Base-by-base conservation (phyloP, 2,888 invertebrate species). In the Toxonevra muliebris region DNA sequence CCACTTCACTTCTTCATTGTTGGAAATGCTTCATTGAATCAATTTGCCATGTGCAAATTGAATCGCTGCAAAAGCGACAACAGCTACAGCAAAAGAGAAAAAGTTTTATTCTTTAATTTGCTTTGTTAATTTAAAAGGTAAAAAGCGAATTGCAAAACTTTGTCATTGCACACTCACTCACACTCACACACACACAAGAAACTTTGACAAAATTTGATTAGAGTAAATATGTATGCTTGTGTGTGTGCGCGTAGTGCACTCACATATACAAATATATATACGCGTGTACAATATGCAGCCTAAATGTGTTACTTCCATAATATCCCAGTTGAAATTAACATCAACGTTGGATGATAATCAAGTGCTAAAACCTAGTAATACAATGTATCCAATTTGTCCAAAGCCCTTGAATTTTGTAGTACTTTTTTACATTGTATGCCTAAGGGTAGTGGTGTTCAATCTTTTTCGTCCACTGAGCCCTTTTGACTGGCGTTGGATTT, bases 21-120 rank as follows among this genome's bases (percentile, higher is more conserved):
- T 52, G 54, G 43, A 58, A 65, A 65, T 65, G 65, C 65, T 65
- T 69, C 65, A 69, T 65, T 65, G 69, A 61, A 69, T 62, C 69
- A 69, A 69, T 69, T 69, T 69, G 69, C 69, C 61, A 61, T 65
- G 65, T 69, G 65, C 69, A 69, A 69, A 69, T 69, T 69, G 69
- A 65, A 69, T 61, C 52, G 65, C 61, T 50, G 53, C 53, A 57
- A 53, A 53, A 17, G 53, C 54, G 40, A n/a, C 30, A 48, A 13
- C 40, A 50, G 45, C 20, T 1, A 17, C 30, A 17, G 10, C 3
- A 52, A 10, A 12, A 11, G 43, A 20, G 53, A 43, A 61, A 62
- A 57, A 58, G 48, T 65, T 69, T 65, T 61, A 61, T 61, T 61
- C 68, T 68, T 65, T 68, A 65, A 62, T 69, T 69, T 69, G 61